phyloP scores from a whole-genome alignment of 2,797 vertebrate genomes.

The Bradypodion ventrale region DNA sequence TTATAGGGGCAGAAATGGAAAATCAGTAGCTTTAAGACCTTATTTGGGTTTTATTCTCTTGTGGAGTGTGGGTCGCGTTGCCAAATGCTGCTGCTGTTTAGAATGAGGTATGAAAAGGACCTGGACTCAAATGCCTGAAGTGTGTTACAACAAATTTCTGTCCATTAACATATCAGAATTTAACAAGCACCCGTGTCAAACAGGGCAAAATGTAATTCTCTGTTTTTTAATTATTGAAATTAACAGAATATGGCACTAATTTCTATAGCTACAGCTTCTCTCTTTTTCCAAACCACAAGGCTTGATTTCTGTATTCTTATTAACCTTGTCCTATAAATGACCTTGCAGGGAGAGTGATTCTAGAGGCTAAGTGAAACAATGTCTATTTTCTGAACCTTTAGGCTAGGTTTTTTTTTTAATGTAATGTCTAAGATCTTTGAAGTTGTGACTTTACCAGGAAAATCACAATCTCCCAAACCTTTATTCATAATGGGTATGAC shows the following conservation, averaged over 20 bases:
- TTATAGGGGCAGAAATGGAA: background rate
- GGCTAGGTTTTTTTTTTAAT: constrained; percentile 97
- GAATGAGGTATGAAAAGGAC: constrained; percentile 10
- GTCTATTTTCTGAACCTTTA: constrained; percentile 90
- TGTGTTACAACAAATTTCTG: background rate
- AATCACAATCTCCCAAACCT: constrained; percentile 95
- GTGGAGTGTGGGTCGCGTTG: background rate
- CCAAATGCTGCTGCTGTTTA: accelerated
- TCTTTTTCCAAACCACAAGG: constrained; percentile 68
- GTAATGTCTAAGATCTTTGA: constrained; percentile 97
- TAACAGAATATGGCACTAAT: constrained; percentile 78
- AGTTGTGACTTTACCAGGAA: constrained; percentile 98
- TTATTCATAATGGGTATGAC: constrained; percentile 97
- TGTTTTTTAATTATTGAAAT: constrained; percentile 81
- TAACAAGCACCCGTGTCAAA: constrained; percentile 74
- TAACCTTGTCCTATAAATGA: constrained; percentile 95
- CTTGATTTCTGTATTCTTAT: constrained; percentile 82
- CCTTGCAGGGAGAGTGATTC: constrained; percentile 88
- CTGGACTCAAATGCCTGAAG: background rate
- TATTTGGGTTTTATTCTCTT: accelerated
- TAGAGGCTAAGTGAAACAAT: constrained; percentile 85
- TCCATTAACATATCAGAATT: constrained; percentile 70
- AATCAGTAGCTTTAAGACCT: constrained; percentile 14
- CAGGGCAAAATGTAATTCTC: constrained; percentile 74
- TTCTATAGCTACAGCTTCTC: constrained; percentile 71